Conservation (phyloP, 2,888 invertebrate genomes). For the Diadromus collaris region DNA sequence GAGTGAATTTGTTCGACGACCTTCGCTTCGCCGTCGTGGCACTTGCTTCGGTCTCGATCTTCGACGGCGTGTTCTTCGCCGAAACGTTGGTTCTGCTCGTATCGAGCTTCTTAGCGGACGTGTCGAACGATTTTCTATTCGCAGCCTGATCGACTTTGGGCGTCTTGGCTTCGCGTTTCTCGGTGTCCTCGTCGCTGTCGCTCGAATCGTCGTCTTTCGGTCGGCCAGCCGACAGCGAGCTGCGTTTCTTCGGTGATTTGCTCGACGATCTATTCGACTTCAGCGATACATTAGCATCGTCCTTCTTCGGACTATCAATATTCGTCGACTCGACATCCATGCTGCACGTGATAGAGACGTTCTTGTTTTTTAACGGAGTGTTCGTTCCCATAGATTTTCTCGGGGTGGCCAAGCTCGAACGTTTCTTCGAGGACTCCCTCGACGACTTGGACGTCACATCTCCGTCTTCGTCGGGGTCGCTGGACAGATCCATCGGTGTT, state of each 20-base stretch:
- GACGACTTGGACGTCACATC: constrained; percentile 34
- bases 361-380: neutral
- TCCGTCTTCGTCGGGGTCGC: constrained; percentile 38
- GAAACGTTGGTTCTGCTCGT: neutral
- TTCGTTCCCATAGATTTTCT: constrained; percentile 14
- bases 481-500: constrained; percentile 47
- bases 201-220: neutral
- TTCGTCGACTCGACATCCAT: neutral
- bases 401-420: constrained; percentile 23
- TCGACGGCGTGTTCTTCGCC: constrained; percentile 25
- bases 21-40: constrained; percentile 35
- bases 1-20: constrained; percentile 14
- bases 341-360: neutral
- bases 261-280: constrained; percentile 20
- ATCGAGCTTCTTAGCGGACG: constrained; percentile 14
- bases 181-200: constrained; percentile 8
- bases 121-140: constrained; percentile 36
- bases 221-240: neutral
- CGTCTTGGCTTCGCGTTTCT: neutral
- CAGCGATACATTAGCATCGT: neutral
- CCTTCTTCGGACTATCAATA: neutral
- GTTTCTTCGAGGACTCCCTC: constrained; percentile 46
- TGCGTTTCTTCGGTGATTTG: constrained; percentile 28
- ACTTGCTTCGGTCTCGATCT: neutral
- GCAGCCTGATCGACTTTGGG: neutral